A percentile compares a stretch with the other conserved stretches of the same genome.
These are phyloP conservation scores for Drosophila oshimai DNA, from an alignment of 1,140 invertebrate species.

Conservation along the genomic window DNA sequence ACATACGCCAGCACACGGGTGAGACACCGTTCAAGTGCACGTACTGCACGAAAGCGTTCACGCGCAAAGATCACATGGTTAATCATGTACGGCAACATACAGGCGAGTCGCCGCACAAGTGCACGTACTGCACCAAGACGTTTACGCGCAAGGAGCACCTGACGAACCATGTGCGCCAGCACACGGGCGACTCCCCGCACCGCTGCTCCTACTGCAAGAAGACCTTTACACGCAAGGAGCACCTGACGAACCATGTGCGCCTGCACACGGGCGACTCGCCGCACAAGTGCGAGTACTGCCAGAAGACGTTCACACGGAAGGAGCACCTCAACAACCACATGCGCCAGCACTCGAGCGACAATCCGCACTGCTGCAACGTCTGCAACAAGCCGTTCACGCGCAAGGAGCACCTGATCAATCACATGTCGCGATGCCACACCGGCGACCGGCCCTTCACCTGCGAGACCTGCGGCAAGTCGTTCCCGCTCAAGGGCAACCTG, in stretches of 20 bases:
- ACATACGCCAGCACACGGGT: constrained; percentile 91
- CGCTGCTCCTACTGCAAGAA: constrained; percentile 90
- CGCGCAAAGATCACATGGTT: constrained; percentile 89
- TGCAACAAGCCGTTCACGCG: constrained; percentile 93
- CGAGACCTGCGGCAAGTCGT: constrained; percentile 92
- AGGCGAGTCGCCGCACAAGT: constrained; percentile 90
- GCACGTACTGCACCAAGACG: constrained; percentile 91
- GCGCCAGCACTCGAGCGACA: constrained; percentile 89
- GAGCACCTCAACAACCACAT: constrained; percentile 91
- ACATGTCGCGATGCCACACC: constrained; percentile 92
- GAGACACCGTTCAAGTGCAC: constrained; percentile 93
- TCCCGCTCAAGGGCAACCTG: constrained; percentile 94
- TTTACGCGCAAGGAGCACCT: constrained; percentile 90
- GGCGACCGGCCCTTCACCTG: constrained; percentile 93
- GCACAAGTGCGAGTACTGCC: constrained; percentile 91
- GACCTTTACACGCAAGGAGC: constrained; percentile 92
- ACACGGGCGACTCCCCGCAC: constrained; percentile 91
- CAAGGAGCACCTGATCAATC: constrained; percentile 90
- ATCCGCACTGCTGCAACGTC: constrained; percentile 91
- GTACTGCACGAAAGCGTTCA: constrained; percentile 93
- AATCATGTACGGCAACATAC: constrained; percentile 94
- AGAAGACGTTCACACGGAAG: constrained; percentile 92
- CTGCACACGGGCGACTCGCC: constrained; percentile 90
- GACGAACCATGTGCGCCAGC: constrained; percentile 88
- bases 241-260: constrained; percentile 94